A percentile compares a stretch with the other conserved stretches of the same genome.
Conservation (phyloP, 2,888 invertebrate species). For the Cataglyphis altisquamis region DNA sequence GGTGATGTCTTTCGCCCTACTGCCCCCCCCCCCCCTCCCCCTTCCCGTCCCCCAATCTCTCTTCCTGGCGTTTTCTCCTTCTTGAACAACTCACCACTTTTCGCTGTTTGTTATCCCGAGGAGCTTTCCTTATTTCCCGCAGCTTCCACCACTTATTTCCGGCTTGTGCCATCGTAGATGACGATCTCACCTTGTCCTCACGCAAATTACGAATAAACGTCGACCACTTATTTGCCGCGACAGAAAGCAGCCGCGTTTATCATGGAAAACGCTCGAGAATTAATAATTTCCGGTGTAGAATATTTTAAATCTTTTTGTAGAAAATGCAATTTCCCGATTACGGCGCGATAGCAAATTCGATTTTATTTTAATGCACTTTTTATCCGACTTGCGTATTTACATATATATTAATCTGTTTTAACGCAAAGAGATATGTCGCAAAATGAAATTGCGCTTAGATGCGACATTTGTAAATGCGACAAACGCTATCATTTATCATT, state of each 20-base stretch:
- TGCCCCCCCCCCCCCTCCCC: slow-evolving; percentile 27
- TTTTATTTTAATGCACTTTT: slow-evolving; percentile 32
- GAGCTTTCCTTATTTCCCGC: slow-evolving; percentile 61
- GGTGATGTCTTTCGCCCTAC: slow-evolving; percentile 67
- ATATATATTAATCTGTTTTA: slow-evolving; percentile 10
- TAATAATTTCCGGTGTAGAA: slow-evolving; percentile 48
- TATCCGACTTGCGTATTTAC: not conserved
- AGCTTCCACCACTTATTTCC: slow-evolving; percentile 64
- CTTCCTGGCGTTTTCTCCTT: slow-evolving; percentile 53
- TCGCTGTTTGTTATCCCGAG: slow-evolving; percentile 76
- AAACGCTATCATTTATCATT: slow-evolving; percentile 45
- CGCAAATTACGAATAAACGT: slow-evolving; percentile 60
- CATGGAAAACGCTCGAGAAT: slow-evolving; percentile 29
- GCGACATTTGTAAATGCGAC: slow-evolving; percentile 40
- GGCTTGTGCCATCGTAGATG: slow-evolving; percentile 53
- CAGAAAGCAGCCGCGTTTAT: slow-evolving; percentile 34
- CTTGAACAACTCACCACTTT: slow-evolving; percentile 74
- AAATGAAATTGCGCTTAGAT: slow-evolving; percentile 42
- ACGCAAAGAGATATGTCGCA: not conserved
- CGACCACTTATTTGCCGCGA: slow-evolving; percentile 41
- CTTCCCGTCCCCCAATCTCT: slow-evolving; percentile 48
- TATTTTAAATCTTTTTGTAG: slow-evolving; percentile 37
- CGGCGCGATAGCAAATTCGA: slow-evolving; percentile 20
- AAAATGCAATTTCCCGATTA: slow-evolving; percentile 48
- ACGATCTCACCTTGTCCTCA: slow-evolving; percentile 48